Conservation (phyloP, 2,888 invertebrate species). For the Arrhopalites spinosus region DNA sequence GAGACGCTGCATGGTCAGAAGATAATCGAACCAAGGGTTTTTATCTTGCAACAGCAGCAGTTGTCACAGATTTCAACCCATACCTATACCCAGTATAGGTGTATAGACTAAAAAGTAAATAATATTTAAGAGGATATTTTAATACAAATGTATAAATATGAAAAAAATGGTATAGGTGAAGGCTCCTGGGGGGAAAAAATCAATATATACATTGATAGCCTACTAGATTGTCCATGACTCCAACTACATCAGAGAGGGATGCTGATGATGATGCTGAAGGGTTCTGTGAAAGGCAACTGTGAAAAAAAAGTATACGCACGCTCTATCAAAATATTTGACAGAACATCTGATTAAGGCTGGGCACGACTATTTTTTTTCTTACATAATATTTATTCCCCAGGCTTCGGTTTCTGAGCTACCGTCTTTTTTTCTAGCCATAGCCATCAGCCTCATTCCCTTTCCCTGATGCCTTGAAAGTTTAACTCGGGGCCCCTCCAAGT, state of each 20-base stretch:
- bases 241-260: not conserved
- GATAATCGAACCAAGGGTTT: too few relatives aligned
- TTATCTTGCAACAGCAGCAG: too few relatives aligned
- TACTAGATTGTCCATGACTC: not conserved
- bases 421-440: conserved; percentile 1
- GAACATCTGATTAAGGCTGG: conserved; percentile 50
- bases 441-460: too few relatives aligned
- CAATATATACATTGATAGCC: not conserved
- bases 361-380: conserved; percentile 41
- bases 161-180: too few relatives aligned
- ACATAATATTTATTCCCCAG: not conserved
- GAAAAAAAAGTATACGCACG: conserved; percentile 28
- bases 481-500: too few relatives aligned
- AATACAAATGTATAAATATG: too few relatives aligned
- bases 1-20: too few relatives aligned
- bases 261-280: conserved; percentile 6
- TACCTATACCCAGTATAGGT: too few relatives aligned
- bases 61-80: too few relatives aligned
- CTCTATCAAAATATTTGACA: conserved; percentile 50
- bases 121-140: too few relatives aligned
- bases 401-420: conserved; percentile 6
- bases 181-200: not conserved
- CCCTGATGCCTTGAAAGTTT: too few relatives aligned
- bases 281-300: not conserved
- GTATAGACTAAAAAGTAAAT: too few relatives aligned